These are phyloP conservation scores for Parnassius orleans DNA, from an alignment of 2,888 invertebrate genomes.

Conservation along the genomic window DNA sequence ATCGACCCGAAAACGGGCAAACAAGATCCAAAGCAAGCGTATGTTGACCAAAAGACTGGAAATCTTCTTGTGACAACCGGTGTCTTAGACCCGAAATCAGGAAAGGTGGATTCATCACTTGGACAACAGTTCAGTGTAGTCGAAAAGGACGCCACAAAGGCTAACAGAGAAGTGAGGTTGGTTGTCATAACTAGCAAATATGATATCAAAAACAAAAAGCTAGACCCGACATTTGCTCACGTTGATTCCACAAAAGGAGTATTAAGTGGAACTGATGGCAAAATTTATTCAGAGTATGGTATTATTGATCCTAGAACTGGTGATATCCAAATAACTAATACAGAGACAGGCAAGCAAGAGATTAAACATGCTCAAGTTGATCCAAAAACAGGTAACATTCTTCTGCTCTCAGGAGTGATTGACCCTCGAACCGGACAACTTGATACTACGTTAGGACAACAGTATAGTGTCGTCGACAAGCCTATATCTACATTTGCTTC, in stretches of 20 bases:
- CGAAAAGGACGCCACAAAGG: conserved; percentile 84
- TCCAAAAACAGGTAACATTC: conserved; percentile 77
- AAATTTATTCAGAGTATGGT: conserved; percentile 82
- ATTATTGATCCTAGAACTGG: conserved; percentile 83
- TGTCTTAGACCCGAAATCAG: conserved; percentile 83
- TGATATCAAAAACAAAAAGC: conserved; percentile 76
- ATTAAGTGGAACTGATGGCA: conserved; percentile 82
- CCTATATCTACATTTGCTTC: conserved; percentile 70
- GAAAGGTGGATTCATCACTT: conserved; percentile 83
- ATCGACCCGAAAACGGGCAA: conserved; percentile 84
- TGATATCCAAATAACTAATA: conserved; percentile 65
- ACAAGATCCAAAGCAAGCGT: conserved; percentile 83
- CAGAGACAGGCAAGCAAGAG: conserved; percentile 70
- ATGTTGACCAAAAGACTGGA: conserved; percentile 86
- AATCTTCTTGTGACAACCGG: conserved; percentile 83
- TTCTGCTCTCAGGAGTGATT: conserved; percentile 76
- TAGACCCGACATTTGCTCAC: conserved; percentile 77
- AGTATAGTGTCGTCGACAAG: conserved; percentile 82
- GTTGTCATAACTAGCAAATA: conserved; percentile 82
- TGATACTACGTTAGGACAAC: conserved; percentile 80
- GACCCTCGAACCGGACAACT: conserved; percentile 82
- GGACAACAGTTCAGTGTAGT: conserved; percentile 85
- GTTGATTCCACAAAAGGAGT: conserved; percentile 73
- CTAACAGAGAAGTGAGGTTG: conserved; percentile 82
- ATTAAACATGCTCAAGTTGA: conserved; percentile 68